Evolutionary conservation across 1,140 invertebrate genomes (phyloP), one percentile per base, ranked within the genome.

Genomic region (Teleopsis dalmanni): DNA sequence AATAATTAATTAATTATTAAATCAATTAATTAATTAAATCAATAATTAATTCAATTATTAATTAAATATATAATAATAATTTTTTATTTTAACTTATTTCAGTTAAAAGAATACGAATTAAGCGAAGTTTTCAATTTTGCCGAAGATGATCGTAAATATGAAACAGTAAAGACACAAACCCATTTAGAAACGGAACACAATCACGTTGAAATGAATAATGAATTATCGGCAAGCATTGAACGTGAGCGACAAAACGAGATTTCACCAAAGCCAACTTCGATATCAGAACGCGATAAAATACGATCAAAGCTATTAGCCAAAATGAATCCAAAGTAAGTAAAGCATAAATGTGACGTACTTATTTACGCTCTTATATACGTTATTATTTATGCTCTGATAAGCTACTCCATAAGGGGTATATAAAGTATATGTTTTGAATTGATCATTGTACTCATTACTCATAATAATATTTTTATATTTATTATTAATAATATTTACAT

Each of bases 21-120:
- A n/a, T n/a, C n/a, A n/a, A n/a, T n/a, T n/a, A n/a, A n/a, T n/a
- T n/a, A n/a, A n/a, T n/a, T n/a, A n/a, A n/a, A n/a, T n/a, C n/a
- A n/a, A n/a, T n/a, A n/a, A n/a, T n/a, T n/a, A n/a, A n/a, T n/a
- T n/a, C n/a, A n/a, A n/a, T n/a, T n/a, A n/a, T n/a, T n/a, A n/a
- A n/a, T n/a, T n/a, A n/a, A n/a, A n/a, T n/a, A n/a, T n/a, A n/a
- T n/a, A n/a, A n/a, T n/a, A n/a, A n/a, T n/a, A n/a, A n/a, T n/a
- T n/a, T n/a, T n/a, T n/a, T n/a, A n/a, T n/a, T n/a, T n/a, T n/a
- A n/a, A n/a, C n/a, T 49, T 21, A 11, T 75, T 75, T 3, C 73
- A 91, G 88, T 72, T 88, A 46, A 85, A 84, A 59, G 87, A 90
- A 73, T 91, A 91, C 73, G 87, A 88, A 69, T 72, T 91, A 53